Evolutionary conservation across 2,797 vertebrate genomes (phyloP).

Genomic region (Trematomus bernacchii): DNA sequence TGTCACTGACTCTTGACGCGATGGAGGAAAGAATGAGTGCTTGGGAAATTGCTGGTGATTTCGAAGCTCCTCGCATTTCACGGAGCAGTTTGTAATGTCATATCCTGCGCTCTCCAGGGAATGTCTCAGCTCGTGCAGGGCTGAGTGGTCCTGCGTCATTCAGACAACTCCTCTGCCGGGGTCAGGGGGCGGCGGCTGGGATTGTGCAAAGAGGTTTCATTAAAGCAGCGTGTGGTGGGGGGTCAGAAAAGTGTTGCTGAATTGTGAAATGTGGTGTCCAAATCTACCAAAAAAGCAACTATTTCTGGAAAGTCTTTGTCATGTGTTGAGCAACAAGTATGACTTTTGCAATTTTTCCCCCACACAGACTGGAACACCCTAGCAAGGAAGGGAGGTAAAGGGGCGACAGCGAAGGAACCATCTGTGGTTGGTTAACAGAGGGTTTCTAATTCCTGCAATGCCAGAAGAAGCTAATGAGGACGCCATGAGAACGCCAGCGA

Average conservation of each 20-base stretch:
- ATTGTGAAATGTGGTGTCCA: conserved; percentile 65
- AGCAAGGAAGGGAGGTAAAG: conserved; percentile 47
- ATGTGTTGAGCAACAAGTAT: conserved; percentile 53
- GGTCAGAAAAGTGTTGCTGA: background rate
- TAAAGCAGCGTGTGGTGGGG: conserved; percentile 42
- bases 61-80: conserved; percentile 73
- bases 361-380: conserved; percentile 48
- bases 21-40: background rate
- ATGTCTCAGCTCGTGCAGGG: conserved; percentile 83
- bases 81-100: conserved; percentile 76
- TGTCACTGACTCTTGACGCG: conserved; percentile 18
- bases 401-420: conserved; percentile 20
- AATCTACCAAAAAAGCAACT: conserved; percentile 54
- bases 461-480: conserved; percentile 89
- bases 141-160: conserved; percentile 77
- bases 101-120: conserved; percentile 80
- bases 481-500: conserved; percentile 83
- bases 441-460: conserved; percentile 81
- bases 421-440: conserved; percentile 55
- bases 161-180: conserved; percentile 49
- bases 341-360: conserved; percentile 20
- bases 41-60: conserved; percentile 74
- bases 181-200: conserved; percentile 48
- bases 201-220: conserved; percentile 57
- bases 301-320: conserved; percentile 4